These are phyloP conservation scores for Dinomys branickii DNA, from an alignment of 2,113 vertebrate species.

Conservation along the genomic window DNA sequence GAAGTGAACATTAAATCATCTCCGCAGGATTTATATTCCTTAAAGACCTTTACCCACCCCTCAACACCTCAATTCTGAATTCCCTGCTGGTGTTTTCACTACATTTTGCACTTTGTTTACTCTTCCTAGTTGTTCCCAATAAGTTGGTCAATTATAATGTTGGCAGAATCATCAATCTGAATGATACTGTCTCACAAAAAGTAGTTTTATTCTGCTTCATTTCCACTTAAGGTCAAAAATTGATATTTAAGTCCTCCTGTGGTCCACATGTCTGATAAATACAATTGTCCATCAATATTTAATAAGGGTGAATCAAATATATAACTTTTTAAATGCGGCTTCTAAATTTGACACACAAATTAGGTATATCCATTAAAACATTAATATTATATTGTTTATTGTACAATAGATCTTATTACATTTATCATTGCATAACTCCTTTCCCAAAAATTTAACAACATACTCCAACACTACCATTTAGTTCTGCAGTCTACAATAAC, in stretches of 20 bases:
- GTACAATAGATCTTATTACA: neutral
- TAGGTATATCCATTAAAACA: neutral
- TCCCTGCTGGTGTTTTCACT: neutral
- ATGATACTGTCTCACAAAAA: neutral
- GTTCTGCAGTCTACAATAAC: neutral
- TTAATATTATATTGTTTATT: neutral
- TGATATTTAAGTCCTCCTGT: neutral
- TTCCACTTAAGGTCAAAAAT: neutral
- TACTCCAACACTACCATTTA: neutral
- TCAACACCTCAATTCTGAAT: neutral
- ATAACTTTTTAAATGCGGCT: constrained; percentile 14
- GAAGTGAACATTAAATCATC: neutral
- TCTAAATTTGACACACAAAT: neutral
- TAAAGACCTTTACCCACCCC: neutral
- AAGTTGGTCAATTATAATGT: neutral
- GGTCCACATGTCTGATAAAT: neutral
- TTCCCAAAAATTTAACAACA: neutral
- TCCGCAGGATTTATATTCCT: neutral
- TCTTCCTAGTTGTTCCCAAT: neutral
- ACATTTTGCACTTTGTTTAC: neutral
- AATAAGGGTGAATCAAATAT: neutral
- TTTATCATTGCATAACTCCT: neutral
- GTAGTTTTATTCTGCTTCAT: neutral
- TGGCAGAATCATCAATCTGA: neutral
- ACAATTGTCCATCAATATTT: neutral